phyloP scores from a whole-genome alignment of 2,888 invertebrate species.

The Erynnis tages region DNA sequence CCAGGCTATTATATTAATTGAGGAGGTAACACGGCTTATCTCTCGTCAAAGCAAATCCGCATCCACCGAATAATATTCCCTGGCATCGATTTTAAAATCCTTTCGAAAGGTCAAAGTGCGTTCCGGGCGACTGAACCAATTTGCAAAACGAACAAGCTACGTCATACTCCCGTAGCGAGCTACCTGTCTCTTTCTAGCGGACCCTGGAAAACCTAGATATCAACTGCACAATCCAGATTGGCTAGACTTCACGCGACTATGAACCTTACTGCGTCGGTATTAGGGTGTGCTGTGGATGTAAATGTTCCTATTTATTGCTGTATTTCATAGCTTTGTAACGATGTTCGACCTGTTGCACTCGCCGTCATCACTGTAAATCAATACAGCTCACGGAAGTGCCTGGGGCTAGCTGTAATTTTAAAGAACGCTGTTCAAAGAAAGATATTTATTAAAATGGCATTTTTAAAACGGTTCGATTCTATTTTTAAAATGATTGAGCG shows the following conservation, averaged over 20 bases:
- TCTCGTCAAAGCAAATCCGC: constrained; percentile 33
- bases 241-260: constrained; percentile 42
- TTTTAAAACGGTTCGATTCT: too few species aligned
- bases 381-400: constrained; percentile 38
- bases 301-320: constrained; percentile 26
- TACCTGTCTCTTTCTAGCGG: constrained; percentile 61
- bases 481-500: too few species aligned
- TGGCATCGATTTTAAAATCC: constrained; percentile 36
- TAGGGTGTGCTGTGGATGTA: constrained; percentile 32
- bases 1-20: not conserved
- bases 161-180: constrained; percentile 44
- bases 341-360: constrained; percentile 47
- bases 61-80: constrained; percentile 32
- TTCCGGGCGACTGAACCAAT: constrained; percentile 40
- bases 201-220: constrained; percentile 67
- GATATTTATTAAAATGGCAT: too few species aligned
- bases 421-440: too few species aligned
- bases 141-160: constrained; percentile 45
- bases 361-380: constrained; percentile 44
- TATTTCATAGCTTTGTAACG: constrained; percentile 22
- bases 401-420: constrained; percentile 9
- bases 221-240: constrained; percentile 44
- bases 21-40: not conserved
- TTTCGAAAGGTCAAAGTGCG: constrained; percentile 53
- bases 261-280: constrained; percentile 43